A percentile compares a stretch with the other conserved stretches of the same genome.
Evolutionary conservation across 2,797 vertebrate genomes (phyloP).

Genomic region (Falco berigora): DNA sequence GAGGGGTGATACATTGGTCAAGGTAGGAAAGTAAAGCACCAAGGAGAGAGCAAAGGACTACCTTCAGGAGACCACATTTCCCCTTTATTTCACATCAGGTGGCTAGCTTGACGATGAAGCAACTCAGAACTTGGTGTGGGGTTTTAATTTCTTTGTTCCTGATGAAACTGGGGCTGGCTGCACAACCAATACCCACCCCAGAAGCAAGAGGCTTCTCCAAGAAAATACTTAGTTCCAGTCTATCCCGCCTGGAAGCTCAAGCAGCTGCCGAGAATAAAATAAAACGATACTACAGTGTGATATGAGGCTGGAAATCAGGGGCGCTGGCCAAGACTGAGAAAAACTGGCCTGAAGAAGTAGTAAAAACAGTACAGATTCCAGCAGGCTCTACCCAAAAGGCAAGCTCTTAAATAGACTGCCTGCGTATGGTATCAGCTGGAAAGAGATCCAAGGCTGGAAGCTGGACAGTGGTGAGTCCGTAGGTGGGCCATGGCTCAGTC

Average conservation of each 20-base stretch:
- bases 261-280: conserved; percentile 17
- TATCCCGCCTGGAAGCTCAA: neutral
- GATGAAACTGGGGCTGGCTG: neutral
- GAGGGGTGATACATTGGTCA: neutral
- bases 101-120: neutral
- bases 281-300: neutral
- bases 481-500: neutral
- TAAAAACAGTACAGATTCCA: conserved; percentile 5
- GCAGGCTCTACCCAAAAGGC: neutral
- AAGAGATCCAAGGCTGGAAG: neutral
- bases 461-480: neutral
- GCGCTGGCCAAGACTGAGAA: neutral
- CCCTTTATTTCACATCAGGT: neutral
- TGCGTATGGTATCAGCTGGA: neutral
- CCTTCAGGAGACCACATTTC: neutral
- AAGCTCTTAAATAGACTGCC: neutral
- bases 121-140: neutral
- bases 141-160: neutral
- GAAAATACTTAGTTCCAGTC: neutral
- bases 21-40: neutral
- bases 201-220: neutral
- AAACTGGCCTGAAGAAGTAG: neutral
- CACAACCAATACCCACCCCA: neutral
- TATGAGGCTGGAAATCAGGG: neutral
- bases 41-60: neutral